Percentiles rank a stretch among this genome's conserved stretches.
Conservation (phyloP, 2,113 vertebrate genomes). For the Globicephala melas region DNA sequence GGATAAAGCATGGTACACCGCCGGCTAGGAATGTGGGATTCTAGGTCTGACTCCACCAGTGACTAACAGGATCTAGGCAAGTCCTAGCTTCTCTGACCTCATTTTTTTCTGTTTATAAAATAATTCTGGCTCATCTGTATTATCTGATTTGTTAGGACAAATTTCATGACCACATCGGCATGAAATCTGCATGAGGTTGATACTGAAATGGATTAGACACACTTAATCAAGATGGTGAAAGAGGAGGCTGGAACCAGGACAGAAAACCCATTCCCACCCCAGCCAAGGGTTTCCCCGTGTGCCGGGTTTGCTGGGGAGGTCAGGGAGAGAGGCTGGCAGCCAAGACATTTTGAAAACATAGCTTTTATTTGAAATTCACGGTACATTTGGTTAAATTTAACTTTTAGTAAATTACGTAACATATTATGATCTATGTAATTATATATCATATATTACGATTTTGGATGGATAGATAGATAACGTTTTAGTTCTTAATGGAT, state of each 20-base stretch:
- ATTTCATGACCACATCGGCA: slow-evolving; percentile 47
- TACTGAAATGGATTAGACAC: not conserved
- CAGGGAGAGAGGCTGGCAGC: not conserved
- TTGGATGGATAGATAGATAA: not conserved
- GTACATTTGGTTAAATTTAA: not conserved
- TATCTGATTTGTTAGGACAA: slow-evolving; percentile 50
- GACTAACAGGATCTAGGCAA: slow-evolving; percentile 52
- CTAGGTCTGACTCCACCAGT: not conserved
- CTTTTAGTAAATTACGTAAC: not conserved
- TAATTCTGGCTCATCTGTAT: slow-evolving; percentile 4
- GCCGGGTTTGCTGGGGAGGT: rapidly evolving
- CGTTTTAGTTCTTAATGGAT: not conserved
- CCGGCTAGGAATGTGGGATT: not conserved
- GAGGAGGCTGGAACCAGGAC: not conserved
- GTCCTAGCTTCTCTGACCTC: slow-evolving; percentile 8
- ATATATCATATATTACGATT: not conserved
- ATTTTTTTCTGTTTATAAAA: not conserved
- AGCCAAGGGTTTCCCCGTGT: not conserved
- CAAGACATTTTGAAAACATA: not conserved
- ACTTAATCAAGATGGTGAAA: not conserved
- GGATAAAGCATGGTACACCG: not conserved
- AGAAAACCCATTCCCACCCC: rapidly evolving
- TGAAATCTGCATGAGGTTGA: not conserved
- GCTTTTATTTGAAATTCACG: not conserved
- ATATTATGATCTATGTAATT: not conserved